Conservation (phyloP, 1,140 invertebrate genomes). For the Megalopta genalis region DNA sequence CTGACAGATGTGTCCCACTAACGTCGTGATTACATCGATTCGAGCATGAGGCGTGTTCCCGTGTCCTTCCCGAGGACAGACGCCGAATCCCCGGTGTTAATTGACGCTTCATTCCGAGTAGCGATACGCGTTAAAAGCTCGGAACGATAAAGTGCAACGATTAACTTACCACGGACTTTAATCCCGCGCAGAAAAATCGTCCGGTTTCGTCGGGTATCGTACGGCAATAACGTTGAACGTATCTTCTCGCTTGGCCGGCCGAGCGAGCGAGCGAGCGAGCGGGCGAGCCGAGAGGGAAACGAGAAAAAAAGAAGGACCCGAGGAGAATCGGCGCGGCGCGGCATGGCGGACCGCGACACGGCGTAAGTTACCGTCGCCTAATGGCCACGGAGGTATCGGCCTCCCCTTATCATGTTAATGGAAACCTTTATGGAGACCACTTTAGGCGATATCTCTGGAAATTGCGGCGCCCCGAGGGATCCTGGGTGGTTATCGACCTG, state of each 20-base stretch:
- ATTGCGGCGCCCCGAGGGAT: slow-evolving; percentile 41
- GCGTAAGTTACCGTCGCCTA: slow-evolving; percentile 47
- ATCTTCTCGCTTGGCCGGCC: neutral
- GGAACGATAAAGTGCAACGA: slow-evolving; percentile 54
- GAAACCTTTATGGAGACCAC: slow-evolving; percentile 65
- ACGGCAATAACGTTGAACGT: slow-evolving; percentile 28
- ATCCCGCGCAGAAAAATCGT: slow-evolving; percentile 39
- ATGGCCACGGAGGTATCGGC: slow-evolving; percentile 54
- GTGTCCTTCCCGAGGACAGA: slow-evolving; percentile 2
- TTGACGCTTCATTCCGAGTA: slow-evolving; percentile 42
- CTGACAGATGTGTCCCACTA: neutral
- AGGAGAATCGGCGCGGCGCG: slow-evolving; percentile 27
- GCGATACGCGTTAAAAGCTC: slow-evolving; percentile 58
- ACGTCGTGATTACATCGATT: neutral
- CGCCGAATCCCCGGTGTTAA: slow-evolving; percentile 43
- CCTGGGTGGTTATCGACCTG: slow-evolving; percentile 59
- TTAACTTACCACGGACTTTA: slow-evolving; percentile 42
- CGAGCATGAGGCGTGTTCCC: slow-evolving; percentile 13
- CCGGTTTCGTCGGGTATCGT: slow-evolving; percentile 11
- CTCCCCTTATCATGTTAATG: slow-evolving; percentile 69
- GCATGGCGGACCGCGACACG: slow-evolving; percentile 11
- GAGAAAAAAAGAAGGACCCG: slow-evolving; percentile 16
- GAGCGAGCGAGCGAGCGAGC: neutral
- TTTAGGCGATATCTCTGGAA: slow-evolving; percentile 57
- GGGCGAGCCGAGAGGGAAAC: slow-evolving; percentile 1